Evolutionary conservation across 92 coral and sea anemone species (phyloP).

Genomic region (Epizoanthus stellaris): DNA sequence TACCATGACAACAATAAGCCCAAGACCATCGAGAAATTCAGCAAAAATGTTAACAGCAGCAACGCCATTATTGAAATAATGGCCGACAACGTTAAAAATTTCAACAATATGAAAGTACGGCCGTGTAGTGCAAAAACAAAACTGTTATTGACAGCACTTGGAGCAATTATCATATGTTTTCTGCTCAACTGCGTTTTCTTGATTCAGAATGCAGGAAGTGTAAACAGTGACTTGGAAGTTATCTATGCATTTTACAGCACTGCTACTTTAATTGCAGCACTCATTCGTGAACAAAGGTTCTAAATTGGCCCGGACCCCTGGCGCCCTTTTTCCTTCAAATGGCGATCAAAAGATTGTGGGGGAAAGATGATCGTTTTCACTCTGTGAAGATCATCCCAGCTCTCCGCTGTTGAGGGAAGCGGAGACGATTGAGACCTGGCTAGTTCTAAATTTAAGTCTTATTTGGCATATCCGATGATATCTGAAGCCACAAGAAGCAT

Average conservation of each 20-base stretch:
- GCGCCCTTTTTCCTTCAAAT: no score
- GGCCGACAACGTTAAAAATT: neutral
- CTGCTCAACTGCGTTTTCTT: neutral
- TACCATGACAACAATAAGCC: neutral
- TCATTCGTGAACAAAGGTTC: constrained; percentile 2
- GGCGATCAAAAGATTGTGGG: no score
- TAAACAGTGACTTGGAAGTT: neutral
- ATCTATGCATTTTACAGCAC: constrained; percentile 23
- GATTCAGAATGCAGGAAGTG: neutral
- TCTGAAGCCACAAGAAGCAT: no score
- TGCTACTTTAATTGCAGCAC: constrained; percentile 3
- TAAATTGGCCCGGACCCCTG: neutral
- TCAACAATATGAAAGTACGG: neutral
- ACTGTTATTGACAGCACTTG: constrained; percentile 4
- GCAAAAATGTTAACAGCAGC: neutral
- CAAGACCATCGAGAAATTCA: no score
- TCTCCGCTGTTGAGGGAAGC: no score
- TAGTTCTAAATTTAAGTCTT: no score
- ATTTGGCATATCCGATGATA: no score
- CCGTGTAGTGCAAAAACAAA: neutral
- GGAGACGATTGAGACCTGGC: no score
- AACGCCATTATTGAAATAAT: neutral
- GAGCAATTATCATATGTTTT: neutral
- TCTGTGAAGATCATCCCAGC: no score
- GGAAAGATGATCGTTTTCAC: no score